Conservation (phyloP, 2,888 invertebrate species). For the Metacarcinus magister region DNA sequence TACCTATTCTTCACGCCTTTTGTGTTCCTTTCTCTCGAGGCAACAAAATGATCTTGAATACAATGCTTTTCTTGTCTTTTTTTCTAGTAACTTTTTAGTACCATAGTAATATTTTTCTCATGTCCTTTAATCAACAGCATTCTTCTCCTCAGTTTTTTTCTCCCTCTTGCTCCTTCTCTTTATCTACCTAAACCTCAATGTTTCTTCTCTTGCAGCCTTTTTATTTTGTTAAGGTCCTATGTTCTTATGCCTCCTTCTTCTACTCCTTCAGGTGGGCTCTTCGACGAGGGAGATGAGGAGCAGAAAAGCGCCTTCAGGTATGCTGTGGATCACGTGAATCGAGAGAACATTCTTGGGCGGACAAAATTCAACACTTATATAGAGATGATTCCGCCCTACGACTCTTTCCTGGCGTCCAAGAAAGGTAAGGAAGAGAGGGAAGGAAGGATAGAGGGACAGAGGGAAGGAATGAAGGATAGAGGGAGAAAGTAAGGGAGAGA, state of each 20-base stretch:
- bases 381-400: conserved; percentile 94
- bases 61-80: not conserved
- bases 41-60: not conserved
- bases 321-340: conserved; percentile 84
- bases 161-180: too few species aligned
- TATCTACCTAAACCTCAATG: too few species aligned
- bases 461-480: not conserved
- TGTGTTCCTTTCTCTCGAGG: not conserved
- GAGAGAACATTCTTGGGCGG: conserved; percentile 78
- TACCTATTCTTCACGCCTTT: not conserved
- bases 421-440: conserved; percentile 88
- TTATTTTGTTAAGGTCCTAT: not conserved
- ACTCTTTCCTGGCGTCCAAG: conserved; percentile 97
- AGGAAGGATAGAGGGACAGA: not conserved
- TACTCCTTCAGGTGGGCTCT: conserved; percentile 90
- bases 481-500: not conserved
- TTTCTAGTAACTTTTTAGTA: not conserved
- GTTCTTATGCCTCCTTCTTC: not conserved
- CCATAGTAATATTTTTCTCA: not conserved
- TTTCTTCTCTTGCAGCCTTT: not conserved
- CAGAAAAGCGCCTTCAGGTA: conserved; percentile 86
- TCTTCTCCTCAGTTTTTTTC: too few species aligned
- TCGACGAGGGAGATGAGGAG: conserved; percentile 94
- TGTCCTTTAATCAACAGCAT: too few species aligned
- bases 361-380: conserved; percentile 85